Conservation (phyloP, 2,888 invertebrate species). For the Hirtodrosophila cameraria region DNA sequence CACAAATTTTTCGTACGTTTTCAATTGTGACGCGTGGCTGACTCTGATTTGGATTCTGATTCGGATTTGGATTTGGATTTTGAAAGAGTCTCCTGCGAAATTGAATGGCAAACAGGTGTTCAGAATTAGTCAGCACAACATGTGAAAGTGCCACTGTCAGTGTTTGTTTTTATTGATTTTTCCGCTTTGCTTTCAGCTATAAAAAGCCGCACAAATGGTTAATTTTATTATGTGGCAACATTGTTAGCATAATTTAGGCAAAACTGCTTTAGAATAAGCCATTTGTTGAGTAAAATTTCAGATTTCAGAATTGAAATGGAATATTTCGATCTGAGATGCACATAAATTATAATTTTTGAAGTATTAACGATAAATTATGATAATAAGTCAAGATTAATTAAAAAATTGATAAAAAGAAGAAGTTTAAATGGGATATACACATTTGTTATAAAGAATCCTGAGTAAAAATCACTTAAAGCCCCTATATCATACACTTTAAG, state of each 20-base stretch:
- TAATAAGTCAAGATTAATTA: no score
- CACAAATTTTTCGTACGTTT: slow-evolving; percentile 47
- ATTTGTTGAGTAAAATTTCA: no score
- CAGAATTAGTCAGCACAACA: slow-evolving; percentile 46
- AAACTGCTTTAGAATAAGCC: background rate
- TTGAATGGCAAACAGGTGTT: slow-evolving; percentile 55
- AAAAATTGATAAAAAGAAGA: no score
- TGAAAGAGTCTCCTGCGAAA: slow-evolving; percentile 19
- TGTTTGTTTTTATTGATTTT: slow-evolving; percentile 24
- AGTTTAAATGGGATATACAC: no score
- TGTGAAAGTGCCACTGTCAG: slow-evolving; percentile 2
- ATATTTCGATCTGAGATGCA: no score
- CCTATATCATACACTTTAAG: background rate
- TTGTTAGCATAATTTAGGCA: background rate
- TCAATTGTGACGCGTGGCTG: slow-evolving; percentile 49
- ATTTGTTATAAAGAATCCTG: no score
- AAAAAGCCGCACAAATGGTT: background rate
- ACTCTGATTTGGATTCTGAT: slow-evolving; percentile 15
- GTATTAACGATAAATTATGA: no score
- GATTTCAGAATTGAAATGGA: no score
- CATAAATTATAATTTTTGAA: no score
- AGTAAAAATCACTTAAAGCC: no score
- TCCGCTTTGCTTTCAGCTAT: background rate
- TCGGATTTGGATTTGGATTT: slow-evolving; percentile 18
- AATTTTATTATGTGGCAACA: slow-evolving; percentile 12